Base-by-base conservation (phyloP, 2,888 invertebrate genomes). In the Biston betularia region DNA sequence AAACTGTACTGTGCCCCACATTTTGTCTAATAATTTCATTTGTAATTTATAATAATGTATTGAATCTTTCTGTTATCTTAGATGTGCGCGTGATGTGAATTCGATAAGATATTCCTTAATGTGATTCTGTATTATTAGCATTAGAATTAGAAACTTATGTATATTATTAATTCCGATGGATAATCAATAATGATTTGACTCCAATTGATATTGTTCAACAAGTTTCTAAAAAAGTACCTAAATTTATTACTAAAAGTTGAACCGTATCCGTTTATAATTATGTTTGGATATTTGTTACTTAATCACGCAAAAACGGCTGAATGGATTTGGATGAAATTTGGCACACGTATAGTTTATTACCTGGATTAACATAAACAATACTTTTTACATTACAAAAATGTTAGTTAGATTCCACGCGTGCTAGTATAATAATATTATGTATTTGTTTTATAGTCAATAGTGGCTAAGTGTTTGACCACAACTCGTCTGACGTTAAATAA, bases 31-130 rank as follows among this genome's bases (percentile, higher is more conserved):
- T 56, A 65, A 45, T 44, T 65, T 54, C 15, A 42, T 60, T 60
- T 50, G 42, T 56, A 60, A 60, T 65, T 65, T 65, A 60, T 54
- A 64, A 58, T 49, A 60, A 61, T 61, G 61, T 65, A 56, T 50
- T 33, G 46, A 52, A 56, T 61, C 50, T 61, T 52, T 57, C 62
- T 66, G 66, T 66, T 66, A 66, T 66, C 56, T 48, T 6, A 12
- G 40, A 62, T 57, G 48, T 11, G 45, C 48, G 46, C 62, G 55
- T 53, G 53, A 66, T 57, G 62, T 62, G 61, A 52, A 53, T 48
- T 56, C 40, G 60, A 61, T 65, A 65, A 65, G 59, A 66, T 56
- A 66, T 40, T 35, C 42, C 33, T 1, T 48, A 62, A 57, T 34
- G 42, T 46, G 46, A 56, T 38, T 53, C 52, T 38, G 38, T 50